These are phyloP conservation scores for Zosterops borbonicus DNA, from an alignment of 2,113 vertebrate genomes.

Conservation along the genomic window DNA sequence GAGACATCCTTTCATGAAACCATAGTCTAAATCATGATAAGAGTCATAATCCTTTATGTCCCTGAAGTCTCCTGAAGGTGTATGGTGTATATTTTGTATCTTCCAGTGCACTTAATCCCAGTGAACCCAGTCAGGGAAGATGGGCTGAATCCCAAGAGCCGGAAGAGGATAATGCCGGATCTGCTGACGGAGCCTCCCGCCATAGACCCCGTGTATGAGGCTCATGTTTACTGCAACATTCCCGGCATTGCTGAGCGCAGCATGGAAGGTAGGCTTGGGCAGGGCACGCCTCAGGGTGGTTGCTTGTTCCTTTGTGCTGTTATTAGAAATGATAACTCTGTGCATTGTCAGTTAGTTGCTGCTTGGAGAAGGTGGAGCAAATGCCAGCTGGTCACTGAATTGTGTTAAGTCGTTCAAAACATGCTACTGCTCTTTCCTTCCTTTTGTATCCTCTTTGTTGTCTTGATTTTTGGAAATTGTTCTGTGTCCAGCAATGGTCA, in stretches of 20 bases:
- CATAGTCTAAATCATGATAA: not conserved
- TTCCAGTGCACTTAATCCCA: constrained; percentile 87
- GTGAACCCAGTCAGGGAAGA: constrained; percentile 75
- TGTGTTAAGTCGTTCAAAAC: not conserved
- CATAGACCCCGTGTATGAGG: constrained; percentile 84
- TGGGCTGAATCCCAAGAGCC: constrained; percentile 79
- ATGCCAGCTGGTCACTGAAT: not conserved
- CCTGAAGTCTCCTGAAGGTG: not conserved
- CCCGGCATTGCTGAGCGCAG: constrained; percentile 86
- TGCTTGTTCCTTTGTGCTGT: not conserved
- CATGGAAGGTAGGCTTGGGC: constrained; percentile 86
- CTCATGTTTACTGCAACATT: constrained; percentile 89
- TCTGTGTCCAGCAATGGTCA: not conserved
- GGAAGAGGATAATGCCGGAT: constrained; percentile 88
- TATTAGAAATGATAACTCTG: not conserved
- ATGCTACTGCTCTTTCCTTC: not conserved
- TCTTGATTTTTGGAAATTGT: not conserved
- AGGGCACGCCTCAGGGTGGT: not conserved
- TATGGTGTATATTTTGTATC: not conserved
- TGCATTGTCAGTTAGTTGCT: not conserved
- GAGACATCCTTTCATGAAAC: not conserved
- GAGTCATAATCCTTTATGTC: not conserved
- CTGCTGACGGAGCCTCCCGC: constrained; percentile 80
- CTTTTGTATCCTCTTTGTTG: not conserved
- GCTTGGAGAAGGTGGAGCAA: not conserved